Evolutionary conservation across 2,113 vertebrate species (phyloP), one percentile per base, ranked within the genome.

Genomic region (Mormoops blainvillei): DNA sequence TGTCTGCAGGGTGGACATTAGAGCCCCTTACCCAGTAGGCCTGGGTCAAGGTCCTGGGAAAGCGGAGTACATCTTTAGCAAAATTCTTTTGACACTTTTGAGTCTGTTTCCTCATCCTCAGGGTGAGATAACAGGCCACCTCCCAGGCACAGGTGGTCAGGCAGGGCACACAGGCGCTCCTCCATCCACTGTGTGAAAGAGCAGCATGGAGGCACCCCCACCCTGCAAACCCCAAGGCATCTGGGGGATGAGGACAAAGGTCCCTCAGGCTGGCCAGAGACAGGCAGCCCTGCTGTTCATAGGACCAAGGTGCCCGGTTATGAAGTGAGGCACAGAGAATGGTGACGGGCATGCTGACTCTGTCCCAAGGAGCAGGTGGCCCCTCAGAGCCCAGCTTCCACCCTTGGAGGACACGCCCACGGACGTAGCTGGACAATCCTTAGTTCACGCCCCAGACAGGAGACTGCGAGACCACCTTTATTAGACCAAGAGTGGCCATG

Each of bases 401-500:
- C 24, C 70, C 41, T 74, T 1, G 0, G 78, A 65, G 8, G 31
- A 38, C 14, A 7, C 0, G 3, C 58, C 56, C 45, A n/a, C 18
- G 10, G 6, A 58, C 22, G 8, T 33, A 15, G 26, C 88, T 50
- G 1, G 13, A 1, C 2, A 33, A 61, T 45, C 18, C 65, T 67
- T 26, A 28, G 33, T n/a, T 16, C 33, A 50, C 31, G 65, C 7
- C 28, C 15, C 43, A 84, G 68, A 68, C n/a, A 0, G n/a, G 52
- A 65, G 54, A 5, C 50, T 11, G 18, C 48, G 68, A 96, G 61
- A 82, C 20, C 48, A 61, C 52, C 54, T 96, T 97, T 95, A 90
- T 94, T 94, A 67, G 93, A 78, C 67, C 73, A 6, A 1, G 41
- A 31, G 19, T 48, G 50, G 76, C 89, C 18, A 0, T 4, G 50